A percentile compares a stretch with the other conserved stretches of the same genome.
Conservation (phyloP, 2,888 invertebrate species). For the Pyrgus malvae region DNA sequence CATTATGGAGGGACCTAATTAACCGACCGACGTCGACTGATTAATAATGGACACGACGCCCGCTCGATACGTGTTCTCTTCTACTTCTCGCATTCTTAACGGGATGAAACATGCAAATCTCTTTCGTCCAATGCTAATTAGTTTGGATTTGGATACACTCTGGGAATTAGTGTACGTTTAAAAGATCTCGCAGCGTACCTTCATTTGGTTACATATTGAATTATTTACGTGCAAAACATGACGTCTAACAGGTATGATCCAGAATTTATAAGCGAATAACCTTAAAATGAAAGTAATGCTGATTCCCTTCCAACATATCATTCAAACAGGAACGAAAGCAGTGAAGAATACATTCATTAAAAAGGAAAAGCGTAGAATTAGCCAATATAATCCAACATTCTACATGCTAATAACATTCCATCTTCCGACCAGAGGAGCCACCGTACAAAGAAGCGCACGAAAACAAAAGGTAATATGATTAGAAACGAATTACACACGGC, state of each 20-base stretch:
- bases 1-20: conserved; percentile 78
- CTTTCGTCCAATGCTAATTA: conserved; percentile 28
- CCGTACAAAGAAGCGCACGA: conserved; percentile 38
- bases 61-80: conserved; percentile 35
- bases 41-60: conserved; percentile 39
- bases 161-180: background rate
- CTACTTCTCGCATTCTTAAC: conserved; percentile 39
- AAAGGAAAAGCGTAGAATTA: conserved; percentile 4
- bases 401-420: conserved; percentile 25
- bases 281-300: too few species aligned
- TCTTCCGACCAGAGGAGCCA: conserved; percentile 32
- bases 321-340: too few species aligned
- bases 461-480: conserved; percentile 74
- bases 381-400: conserved; percentile 18
- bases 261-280: too few species aligned
- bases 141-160: conserved; percentile 21
- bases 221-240: too few species aligned
- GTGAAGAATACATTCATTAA: conserved; percentile 3
- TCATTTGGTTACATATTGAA: too few species aligned
- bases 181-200: background rate
- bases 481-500: conserved; percentile 72
- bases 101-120: conserved; percentile 28
- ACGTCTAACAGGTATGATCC: too few species aligned
- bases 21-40: conserved; percentile 55
- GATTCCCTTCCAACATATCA: too few species aligned